Evolutionary conservation across 2,888 invertebrate species (phyloP).

Genomic region (Euzophera pinguis): DNA sequence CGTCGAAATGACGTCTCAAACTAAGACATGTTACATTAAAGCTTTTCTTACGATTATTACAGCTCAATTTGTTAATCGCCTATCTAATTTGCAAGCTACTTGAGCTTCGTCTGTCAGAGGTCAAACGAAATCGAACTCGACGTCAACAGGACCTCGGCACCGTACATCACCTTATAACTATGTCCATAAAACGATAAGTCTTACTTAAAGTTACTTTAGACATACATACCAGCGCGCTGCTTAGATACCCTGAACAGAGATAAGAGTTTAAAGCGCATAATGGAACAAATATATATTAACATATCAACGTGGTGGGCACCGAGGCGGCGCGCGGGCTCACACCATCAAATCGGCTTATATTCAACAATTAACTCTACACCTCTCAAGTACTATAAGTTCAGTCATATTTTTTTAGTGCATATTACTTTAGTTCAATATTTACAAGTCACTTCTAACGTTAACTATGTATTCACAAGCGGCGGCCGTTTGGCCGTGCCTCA

Average conservation of each 20-base stretch:
- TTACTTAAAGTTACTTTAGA: slow-evolving; percentile 55
- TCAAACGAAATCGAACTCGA: slow-evolving; percentile 50
- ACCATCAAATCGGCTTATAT: slow-evolving; percentile 50
- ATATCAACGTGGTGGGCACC: slow-evolving; percentile 44
- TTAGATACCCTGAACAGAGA: slow-evolving; percentile 42
- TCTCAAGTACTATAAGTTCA: slow-evolving; percentile 56
- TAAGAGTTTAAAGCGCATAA: slow-evolving; percentile 71
- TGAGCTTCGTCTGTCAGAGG: slow-evolving; percentile 51
- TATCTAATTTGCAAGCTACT: slow-evolving; percentile 73
- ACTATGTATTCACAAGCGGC: slow-evolving; percentile 59
- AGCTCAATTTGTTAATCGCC: slow-evolving; percentile 77
- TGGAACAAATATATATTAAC: slow-evolving; percentile 55
- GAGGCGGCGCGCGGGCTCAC: slow-evolving; percentile 38
- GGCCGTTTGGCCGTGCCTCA: slow-evolving; percentile 25
- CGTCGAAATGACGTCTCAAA: slow-evolving; percentile 38
- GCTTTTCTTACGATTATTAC: slow-evolving; percentile 64
- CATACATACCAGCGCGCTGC: slow-evolving; percentile 53
- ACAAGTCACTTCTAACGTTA: slow-evolving; percentile 63
- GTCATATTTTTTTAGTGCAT: slow-evolving; percentile 71
- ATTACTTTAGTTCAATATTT: slow-evolving; percentile 54
- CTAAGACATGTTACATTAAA: slow-evolving; percentile 65
- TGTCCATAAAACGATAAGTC: slow-evolving; percentile 48
- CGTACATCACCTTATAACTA: slow-evolving; percentile 53
- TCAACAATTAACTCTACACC: slow-evolving; percentile 57
- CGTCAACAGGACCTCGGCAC: slow-evolving; percentile 60